Percentiles rank a stretch among this genome's conserved stretches.
phyloP scores from a whole-genome alignment of 2,113 vertebrate species.

The Ranitomeya imitator region DNA sequence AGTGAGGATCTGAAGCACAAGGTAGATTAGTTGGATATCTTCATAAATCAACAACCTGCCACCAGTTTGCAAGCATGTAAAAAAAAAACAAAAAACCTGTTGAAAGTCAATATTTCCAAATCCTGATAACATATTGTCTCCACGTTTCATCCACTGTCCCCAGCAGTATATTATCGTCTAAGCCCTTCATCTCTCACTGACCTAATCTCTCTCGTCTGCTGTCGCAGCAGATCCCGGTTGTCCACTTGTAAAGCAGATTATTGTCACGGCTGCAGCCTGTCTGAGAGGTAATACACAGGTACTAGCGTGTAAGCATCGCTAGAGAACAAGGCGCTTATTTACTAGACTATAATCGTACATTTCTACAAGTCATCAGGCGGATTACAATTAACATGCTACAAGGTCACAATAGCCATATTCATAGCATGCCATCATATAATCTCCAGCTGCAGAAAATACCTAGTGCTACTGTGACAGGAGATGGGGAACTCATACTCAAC shows the following conservation, averaged over 20 bases:
- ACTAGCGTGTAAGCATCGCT: neutral
- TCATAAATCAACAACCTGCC: neutral
- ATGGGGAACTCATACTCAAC: no score
- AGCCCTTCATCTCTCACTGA: conserved; percentile 14
- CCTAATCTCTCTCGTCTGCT: conserved; percentile 49
- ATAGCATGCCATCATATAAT: no score
- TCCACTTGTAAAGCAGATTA: conserved; percentile 42
- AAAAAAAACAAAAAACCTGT: neutral
- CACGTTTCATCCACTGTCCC: neutral
- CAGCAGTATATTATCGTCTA: neutral
- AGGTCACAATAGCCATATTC: no score
- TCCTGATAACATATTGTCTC: neutral
- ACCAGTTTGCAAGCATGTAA: neutral
- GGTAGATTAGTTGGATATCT: no score
- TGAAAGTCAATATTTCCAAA: neutral
- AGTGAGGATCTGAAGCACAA: no score
- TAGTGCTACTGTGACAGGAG: no score
- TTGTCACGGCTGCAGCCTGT: neutral
- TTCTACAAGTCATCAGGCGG: no score
- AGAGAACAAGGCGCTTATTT: neutral
- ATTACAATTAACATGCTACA: no score
- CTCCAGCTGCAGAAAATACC: no score
- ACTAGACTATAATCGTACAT: neutral
- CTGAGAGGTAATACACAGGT: neutral
- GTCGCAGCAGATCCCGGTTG: conserved; percentile 22